Evolutionary conservation across 2,888 invertebrate species (phyloP), one percentile per base, ranked within the genome.

Genomic region (Dichetophora obliterata): DNA sequence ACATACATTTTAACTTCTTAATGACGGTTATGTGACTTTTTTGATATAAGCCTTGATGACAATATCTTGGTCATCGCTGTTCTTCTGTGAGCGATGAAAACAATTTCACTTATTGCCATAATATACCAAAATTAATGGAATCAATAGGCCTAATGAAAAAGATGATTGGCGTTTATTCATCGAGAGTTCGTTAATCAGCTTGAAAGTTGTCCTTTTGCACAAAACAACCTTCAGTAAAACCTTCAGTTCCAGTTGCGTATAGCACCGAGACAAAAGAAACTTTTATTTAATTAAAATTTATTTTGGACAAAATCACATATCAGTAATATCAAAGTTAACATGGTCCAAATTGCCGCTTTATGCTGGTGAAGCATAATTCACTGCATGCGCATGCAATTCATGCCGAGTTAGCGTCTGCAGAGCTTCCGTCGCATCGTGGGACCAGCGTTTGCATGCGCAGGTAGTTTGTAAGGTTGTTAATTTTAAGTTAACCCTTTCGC

Each of bases 71-170:
- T n/a, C n/a, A n/a, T n/a, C n/a, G n/a, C n/a, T n/a, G n/a, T n/a
- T n/a, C n/a, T n/a, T n/a, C 52, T 52, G 52, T 52, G 52, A 52
- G 52, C 52, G 52, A 52, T 52, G 52, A 52, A 52, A 14, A 52
- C 3, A 52, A 52, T 52, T 52, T 52, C 52, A 8, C 8, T 52
- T 52, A 52, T 52, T 52, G 52, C 52, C 52, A 52, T 52, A 8
- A 52, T 52, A 6, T 52, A 52, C 52, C 52, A 52, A 52, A 52
- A 52, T 5, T 52, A 52, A 52, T 52, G 52, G 52, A 52, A 52
- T 3, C 52, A 52, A 52, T 52, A 52, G 52, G 52, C 52, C 8
- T 52, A 52, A 52, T 52, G 52, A 52, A n/a, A 52, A 52, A 52
- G 52, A 31, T 31, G 31, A 31, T 31, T 31, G 31, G 31, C 31